Percentiles rank a stretch among this genome's conserved stretches.
Evolutionary conservation across 2,113 vertebrate species (phyloP).

Genomic region (Spea bombifrons): DNA sequence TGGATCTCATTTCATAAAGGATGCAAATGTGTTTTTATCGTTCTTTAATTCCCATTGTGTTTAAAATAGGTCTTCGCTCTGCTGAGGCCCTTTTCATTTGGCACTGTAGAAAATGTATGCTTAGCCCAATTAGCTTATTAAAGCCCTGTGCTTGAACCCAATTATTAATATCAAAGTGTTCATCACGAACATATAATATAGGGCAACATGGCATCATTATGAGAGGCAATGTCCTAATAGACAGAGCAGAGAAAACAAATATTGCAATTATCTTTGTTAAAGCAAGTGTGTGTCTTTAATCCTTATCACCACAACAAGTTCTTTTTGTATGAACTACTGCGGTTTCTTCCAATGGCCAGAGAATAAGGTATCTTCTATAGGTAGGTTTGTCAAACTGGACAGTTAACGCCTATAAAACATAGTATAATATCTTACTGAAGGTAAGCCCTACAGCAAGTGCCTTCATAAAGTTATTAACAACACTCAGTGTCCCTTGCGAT

Average conservation of each 20-base stretch:
- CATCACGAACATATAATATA: slow-evolving; percentile 3
- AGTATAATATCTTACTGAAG: too few species aligned
- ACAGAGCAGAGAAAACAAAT: not conserved
- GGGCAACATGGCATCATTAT: not conserved
- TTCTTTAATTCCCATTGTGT: slow-evolving; percentile 34
- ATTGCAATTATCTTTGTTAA: not conserved
- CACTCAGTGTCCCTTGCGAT: too few species aligned
- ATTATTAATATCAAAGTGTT: slow-evolving; percentile 11
- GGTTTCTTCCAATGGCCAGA: too few species aligned
- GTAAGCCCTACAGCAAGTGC: too few species aligned
- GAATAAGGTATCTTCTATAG: too few species aligned
- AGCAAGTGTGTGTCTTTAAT: not conserved
- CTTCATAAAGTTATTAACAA: too few species aligned
- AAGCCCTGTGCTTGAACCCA: not conserved
- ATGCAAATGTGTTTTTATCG: slow-evolving; percentile 44
- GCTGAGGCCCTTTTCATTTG: not conserved
- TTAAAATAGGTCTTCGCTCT: slow-evolving; percentile 5
- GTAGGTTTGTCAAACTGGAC: too few species aligned
- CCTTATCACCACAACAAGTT: too few species aligned
- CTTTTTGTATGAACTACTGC: too few species aligned
- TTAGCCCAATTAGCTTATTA: not conserved
- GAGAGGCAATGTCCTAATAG: not conserved
- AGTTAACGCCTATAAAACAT: too few species aligned
- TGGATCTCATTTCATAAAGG: slow-evolving; percentile 37
- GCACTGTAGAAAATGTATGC: not conserved